These are phyloP conservation scores for Plectus sambesii DNA, from an alignment of 1,140 invertebrate genomes.

Conservation along the genomic window DNA sequence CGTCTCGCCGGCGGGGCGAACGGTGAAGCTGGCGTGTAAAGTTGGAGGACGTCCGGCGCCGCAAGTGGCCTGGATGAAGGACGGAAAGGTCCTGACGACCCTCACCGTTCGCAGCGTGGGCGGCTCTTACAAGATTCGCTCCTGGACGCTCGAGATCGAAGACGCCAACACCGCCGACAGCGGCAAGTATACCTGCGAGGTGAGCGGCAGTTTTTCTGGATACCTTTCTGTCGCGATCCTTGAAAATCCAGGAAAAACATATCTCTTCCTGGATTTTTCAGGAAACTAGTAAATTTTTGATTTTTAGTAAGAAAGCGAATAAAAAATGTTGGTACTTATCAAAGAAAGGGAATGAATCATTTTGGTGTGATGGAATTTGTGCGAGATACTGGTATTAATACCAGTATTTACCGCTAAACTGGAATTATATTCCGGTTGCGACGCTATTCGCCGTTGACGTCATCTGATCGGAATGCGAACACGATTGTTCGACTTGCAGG, in stretches of 20 bases:
- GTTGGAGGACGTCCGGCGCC: slow-evolving; percentile 35
- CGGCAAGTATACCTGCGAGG: slow-evolving; percentile 21
- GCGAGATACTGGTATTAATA: too few relatives aligned
- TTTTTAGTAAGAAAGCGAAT: too few relatives aligned
- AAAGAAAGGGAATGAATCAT: too few relatives aligned
- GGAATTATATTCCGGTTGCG: too few relatives aligned
- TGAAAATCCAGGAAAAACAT: slow-evolving; percentile 19
- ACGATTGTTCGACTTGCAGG: too few relatives aligned
- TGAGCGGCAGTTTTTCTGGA: background rate
- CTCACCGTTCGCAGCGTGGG: slow-evolving; percentile 30
- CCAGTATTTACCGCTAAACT: too few relatives aligned
- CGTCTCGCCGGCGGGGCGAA: slow-evolving; percentile 35
- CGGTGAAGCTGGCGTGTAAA: slow-evolving; percentile 32
- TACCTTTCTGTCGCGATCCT: background rate
- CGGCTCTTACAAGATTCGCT: slow-evolving; percentile 30
- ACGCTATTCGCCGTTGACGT: too few relatives aligned
- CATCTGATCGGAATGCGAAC: too few relatives aligned
- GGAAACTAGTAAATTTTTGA: too few relatives aligned
- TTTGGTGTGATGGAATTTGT: too few relatives aligned
- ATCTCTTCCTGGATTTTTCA: too few relatives aligned
- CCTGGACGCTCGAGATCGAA: slow-evolving; percentile 41
- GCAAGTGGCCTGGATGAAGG: slow-evolving; percentile 31
- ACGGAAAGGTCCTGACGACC: slow-evolving; percentile 24
- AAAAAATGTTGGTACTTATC: too few relatives aligned
- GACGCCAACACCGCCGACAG: slow-evolving; percentile 36